Percentiles rank a stretch among this genome's conserved stretches.
These are phyloP conservation scores for Chromobotia macracanthus DNA, from an alignment of 2,797 vertebrate species.

Conservation along the genomic window DNA sequence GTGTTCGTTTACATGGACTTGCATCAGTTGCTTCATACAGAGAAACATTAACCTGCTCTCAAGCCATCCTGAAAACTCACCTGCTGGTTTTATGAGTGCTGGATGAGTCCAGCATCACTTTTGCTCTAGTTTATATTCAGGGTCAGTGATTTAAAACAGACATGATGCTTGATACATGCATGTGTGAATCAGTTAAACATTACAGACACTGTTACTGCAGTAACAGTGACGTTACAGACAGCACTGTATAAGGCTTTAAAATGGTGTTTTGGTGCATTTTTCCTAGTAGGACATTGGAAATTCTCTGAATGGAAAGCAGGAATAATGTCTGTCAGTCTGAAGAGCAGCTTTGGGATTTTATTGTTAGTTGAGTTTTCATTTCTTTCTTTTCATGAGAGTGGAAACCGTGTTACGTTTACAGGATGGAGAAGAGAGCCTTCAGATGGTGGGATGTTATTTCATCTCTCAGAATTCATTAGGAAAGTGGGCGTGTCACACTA, in stretches of 20 bases:
- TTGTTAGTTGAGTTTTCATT: background rate
- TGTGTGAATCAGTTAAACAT: no score
- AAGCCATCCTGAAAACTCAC: no score
- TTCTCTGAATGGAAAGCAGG: no score
- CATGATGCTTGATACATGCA: no score
- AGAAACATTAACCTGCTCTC: background rate
- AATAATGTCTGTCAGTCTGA: background rate
- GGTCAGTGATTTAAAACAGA: no score
- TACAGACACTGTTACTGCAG: no score
- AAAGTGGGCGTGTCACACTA: constrained; percentile 23
- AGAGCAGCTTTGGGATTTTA: background rate
- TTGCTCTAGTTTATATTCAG: no score
- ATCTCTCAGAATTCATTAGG: no score
- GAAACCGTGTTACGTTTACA: constrained; percentile 5
- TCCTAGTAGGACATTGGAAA: background rate
- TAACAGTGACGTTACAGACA: no score
- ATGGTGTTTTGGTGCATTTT: background rate
- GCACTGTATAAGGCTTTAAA: background rate
- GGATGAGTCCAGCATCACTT: no score
- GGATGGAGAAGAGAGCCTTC: constrained; percentile 4
- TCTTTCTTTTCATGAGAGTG: background rate
- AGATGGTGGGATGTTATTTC: constrained; percentile 29
- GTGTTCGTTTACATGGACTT: background rate
- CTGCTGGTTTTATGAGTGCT: no score
- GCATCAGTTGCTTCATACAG: background rate